Conservation (phyloP, 2,888 invertebrate genomes). For the Boloria euphrosyne region DNA sequence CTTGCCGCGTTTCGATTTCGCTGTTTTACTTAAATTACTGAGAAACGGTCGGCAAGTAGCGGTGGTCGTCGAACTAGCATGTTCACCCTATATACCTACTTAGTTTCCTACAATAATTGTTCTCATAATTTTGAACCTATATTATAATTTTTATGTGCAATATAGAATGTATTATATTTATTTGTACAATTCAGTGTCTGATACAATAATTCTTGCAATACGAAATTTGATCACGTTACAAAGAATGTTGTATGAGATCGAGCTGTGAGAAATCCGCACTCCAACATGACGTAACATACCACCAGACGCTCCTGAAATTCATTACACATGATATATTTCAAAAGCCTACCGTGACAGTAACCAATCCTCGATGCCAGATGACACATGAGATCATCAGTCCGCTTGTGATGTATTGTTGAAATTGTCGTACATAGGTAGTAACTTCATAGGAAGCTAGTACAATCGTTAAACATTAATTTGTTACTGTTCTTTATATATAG, state of each 20-base stretch:
- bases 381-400: slow-evolving; percentile 70
- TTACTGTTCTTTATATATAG: too few relatives aligned
- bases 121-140: too few relatives aligned
- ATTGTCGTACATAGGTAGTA: background rate
- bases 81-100: too few relatives aligned
- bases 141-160: slow-evolving; percentile 4
- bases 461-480: too few relatives aligned
- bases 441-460: too few relatives aligned
- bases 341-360: slow-evolving; percentile 66
- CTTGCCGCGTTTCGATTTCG: too few relatives aligned
- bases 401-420: slow-evolving; percentile 42
- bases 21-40: too few relatives aligned
- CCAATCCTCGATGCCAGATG: slow-evolving; percentile 65
- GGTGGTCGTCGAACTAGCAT: too few relatives aligned
- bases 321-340: slow-evolving; percentile 64
- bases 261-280: slow-evolving; percentile 50
- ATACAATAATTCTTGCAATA: slow-evolving; percentile 16
- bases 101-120: too few relatives aligned
- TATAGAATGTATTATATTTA: background rate
- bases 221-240: slow-evolving; percentile 45
- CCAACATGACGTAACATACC: slow-evolving; percentile 47
- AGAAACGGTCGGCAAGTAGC: too few relatives aligned
- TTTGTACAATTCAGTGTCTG: background rate
- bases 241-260: slow-evolving; percentile 42
- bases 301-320: slow-evolving; percentile 50